phyloP scores from a whole-genome alignment of 2,888 invertebrate genomes.

The Chouioia cunea region DNA sequence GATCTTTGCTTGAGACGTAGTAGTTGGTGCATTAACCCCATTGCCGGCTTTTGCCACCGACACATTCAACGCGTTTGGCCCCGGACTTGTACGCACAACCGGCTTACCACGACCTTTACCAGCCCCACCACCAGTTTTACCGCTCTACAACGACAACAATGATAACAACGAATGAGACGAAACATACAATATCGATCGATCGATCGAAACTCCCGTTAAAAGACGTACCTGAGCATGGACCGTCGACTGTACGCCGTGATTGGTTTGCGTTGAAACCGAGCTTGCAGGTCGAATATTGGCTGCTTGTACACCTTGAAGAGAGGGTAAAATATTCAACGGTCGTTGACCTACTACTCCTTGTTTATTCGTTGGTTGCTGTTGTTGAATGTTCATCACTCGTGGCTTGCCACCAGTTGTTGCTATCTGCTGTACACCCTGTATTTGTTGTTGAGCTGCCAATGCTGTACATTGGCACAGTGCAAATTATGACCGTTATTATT shows the following conservation, averaged over 20 bases:
- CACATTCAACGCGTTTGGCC: constrained; percentile 70
- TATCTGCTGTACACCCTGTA: constrained; percentile 66
- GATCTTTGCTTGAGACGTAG: constrained; percentile 60
- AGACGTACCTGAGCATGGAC: constrained; percentile 65
- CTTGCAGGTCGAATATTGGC: constrained; percentile 80
- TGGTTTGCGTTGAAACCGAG: constrained; percentile 88
- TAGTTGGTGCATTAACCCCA: constrained; percentile 50
- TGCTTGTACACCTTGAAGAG: constrained; percentile 69
- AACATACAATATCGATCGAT: too few relatives aligned
- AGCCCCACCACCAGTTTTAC: constrained; percentile 66
- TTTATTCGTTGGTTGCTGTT: constrained; percentile 64
- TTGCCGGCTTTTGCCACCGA: constrained; percentile 75
- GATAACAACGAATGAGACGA: constrained; percentile 43
- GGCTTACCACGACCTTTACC: constrained; percentile 81
- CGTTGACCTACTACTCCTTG: constrained; percentile 61
- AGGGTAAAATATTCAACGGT: constrained; percentile 74
- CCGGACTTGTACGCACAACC: constrained; percentile 77
- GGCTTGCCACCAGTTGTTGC: constrained; percentile 66
- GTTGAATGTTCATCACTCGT: constrained; percentile 68
- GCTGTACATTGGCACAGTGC: constrained; percentile 52
- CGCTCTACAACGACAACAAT: constrained; percentile 43
- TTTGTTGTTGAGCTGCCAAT: constrained; percentile 67
- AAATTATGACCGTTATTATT: background rate
- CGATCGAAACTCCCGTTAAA: constrained; percentile 13
- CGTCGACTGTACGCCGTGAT: constrained; percentile 67